Evolutionary conservation across 2,797 vertebrate genomes (phyloP), one percentile per base, ranked within the genome.

Genomic region (Acanthis flammea): DNA sequence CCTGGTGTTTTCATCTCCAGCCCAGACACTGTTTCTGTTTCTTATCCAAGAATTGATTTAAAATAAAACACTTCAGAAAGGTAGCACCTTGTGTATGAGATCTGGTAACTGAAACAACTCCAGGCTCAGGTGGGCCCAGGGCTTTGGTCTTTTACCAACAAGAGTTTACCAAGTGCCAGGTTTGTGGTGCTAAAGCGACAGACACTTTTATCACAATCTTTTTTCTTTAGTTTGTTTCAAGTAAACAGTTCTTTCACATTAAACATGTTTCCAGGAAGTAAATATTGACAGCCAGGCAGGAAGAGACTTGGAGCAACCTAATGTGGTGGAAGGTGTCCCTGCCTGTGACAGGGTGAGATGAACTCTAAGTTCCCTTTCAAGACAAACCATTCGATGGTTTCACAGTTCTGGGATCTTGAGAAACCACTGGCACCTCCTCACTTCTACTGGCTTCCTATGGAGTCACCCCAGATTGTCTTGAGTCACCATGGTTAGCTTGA

Each of bases 121-220:
- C 30, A 82, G n/a, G 15, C 14, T 79, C 28, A 54, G 42, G 50
- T 76, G 21, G 8, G 1, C 8, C 19, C 44, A 37, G 27, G 22
- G 10, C 13, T 44, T 83, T 48, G 4, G 2, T 84, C 8, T 44
- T 79, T 54, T 33, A 19, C 4, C 19, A 27, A 8, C 2, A 6
- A n/a, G 5, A 68, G n/a, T 33, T n/a, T 28, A 51, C 14, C 37
- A 63, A 37, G 9, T 0, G 0, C 6, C 33, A 47, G 19, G 12
- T 19, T 50, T 50, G 30, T 28, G 14, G 10, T 63, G 28, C 3
- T 44, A 31, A 78, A 78, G 1, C 12, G 15, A n/a, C 3, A 1
- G 19, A 53, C 7, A 7, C 2, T 37, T 11, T 8, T 8, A 58
- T 12, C 16, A 47, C 6, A 48, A 2, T 6, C 0, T 35, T 31